A percentile compares a stretch with the other conserved stretches of the same genome.
Conservation (phyloP, 2,113 vertebrate genomes). For the Aramus guarauna region DNA sequence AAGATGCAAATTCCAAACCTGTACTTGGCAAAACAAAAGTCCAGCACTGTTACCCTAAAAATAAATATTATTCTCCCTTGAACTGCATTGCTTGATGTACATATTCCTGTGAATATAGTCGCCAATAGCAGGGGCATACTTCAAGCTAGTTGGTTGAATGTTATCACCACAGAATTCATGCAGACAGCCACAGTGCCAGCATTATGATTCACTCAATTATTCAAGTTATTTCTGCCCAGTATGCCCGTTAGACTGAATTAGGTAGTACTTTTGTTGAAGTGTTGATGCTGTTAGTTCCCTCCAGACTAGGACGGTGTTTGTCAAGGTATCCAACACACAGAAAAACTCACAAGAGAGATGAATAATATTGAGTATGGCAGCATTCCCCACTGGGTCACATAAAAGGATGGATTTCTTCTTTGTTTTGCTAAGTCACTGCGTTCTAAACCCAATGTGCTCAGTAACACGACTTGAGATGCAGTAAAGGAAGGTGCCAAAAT, state of each 20-base stretch:
- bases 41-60: background rate
- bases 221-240: background rate
- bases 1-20: background rate
- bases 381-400: background rate
- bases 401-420: background rate
- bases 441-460: background rate
- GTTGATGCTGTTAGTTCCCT: background rate
- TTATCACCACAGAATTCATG: background rate
- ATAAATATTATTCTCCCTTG: background rate
- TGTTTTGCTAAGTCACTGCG: background rate
- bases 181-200: background rate
- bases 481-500: background rate
- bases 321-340: background rate
- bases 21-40: background rate
- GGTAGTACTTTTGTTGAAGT: background rate
- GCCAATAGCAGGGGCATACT: background rate
- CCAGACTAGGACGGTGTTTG: background rate
- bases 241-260: background rate
- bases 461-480: background rate
- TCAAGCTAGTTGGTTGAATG: background rate
- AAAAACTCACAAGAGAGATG: background rate
- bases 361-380: background rate
- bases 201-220: background rate
- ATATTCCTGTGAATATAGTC: background rate
- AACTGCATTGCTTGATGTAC: background rate